Percentiles rank a stretch among this genome's conserved stretches.
These are phyloP conservation scores for Tupaia chinensis DNA, from an alignment of 2,113 vertebrate species.

Conservation along the genomic window DNA sequence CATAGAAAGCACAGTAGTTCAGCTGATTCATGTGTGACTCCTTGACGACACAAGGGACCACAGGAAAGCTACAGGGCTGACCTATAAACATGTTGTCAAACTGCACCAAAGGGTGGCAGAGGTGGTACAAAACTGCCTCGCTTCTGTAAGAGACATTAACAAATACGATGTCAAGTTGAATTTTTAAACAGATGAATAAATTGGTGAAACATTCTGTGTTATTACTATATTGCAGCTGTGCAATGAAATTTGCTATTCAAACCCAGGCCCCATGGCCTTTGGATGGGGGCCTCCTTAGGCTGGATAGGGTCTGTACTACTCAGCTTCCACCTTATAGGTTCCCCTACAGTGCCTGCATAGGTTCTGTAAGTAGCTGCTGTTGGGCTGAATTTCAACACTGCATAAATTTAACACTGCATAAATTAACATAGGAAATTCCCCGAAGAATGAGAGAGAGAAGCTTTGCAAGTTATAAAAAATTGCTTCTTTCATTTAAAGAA, in stretches of 20 bases:
- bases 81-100: not conserved
- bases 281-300: not conserved
- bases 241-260: not conserved
- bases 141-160: slow-evolving; percentile 31
- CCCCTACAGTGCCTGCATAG: not conserved
- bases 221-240: not conserved
- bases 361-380: slow-evolving; percentile 55
- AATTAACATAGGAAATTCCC: slow-evolving; percentile 82
- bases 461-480: slow-evolving; percentile 62
- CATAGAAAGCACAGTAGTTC: not conserved
- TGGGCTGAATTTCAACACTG: slow-evolving; percentile 80
- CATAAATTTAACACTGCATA: slow-evolving; percentile 74
- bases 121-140: not conserved
- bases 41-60: not conserved
- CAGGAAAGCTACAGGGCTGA: not conserved
- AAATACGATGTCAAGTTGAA: not conserved
- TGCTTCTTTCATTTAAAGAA: slow-evolving; percentile 72
- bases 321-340: not conserved
- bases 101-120: not conserved
- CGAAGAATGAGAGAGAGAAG: slow-evolving; percentile 70
- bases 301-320: slow-evolving; percentile 11
- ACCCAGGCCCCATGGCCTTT: not conserved
- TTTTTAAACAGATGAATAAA: not conserved
- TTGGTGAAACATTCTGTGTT: not conserved
- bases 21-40: not conserved